These are phyloP conservation scores for Antheraea pernyi DNA, from an alignment of 1,140 invertebrate genomes.

Conservation along the genomic window DNA sequence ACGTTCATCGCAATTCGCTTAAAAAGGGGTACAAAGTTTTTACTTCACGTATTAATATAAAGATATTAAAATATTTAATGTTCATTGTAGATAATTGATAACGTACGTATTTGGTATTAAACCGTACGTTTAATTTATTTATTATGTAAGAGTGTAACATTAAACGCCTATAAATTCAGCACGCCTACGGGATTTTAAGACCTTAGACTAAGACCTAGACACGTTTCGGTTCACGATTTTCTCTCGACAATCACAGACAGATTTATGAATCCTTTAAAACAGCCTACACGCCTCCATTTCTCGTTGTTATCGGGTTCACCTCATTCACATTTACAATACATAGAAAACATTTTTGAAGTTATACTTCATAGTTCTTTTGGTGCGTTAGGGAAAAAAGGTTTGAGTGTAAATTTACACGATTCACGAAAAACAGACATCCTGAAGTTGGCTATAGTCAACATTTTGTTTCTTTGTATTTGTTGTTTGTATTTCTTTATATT, in stretches of 20 bases:
- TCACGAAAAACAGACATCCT: too few relatives aligned
- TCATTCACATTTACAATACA: slow-evolving; percentile 6
- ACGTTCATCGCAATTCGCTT: too few relatives aligned
- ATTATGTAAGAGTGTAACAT: background rate
- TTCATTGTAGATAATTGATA: background rate
- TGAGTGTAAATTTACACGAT: too few relatives aligned
- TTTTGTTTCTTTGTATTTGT: too few relatives aligned
- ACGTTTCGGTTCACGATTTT: slow-evolving; percentile 55
- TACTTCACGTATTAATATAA: too few relatives aligned
- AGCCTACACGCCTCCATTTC: slow-evolving; percentile 40
- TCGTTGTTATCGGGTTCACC: slow-evolving; percentile 5
- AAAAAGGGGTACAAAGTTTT: too few relatives aligned
- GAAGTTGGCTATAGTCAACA: too few relatives aligned
- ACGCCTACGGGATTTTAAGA: slow-evolving; percentile 42
- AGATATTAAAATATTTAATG: too few relatives aligned
- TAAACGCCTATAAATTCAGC: slow-evolving; percentile 28
- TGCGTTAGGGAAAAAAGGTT: too few relatives aligned
- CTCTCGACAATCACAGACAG: slow-evolving; percentile 52
- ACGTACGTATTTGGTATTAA: slow-evolving; percentile 12
- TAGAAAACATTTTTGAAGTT: background rate
- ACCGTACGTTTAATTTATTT: slow-evolving; percentile 44
- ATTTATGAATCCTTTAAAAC: slow-evolving; percentile 54
- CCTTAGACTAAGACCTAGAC: slow-evolving; percentile 25
- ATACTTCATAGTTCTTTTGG: too few relatives aligned
- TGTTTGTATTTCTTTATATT: too few relatives aligned